Evolutionary conservation across 2,113 vertebrate genomes (phyloP), one percentile per base, ranked within the genome.

Genomic region (Trochalopteron elliotii): DNA sequence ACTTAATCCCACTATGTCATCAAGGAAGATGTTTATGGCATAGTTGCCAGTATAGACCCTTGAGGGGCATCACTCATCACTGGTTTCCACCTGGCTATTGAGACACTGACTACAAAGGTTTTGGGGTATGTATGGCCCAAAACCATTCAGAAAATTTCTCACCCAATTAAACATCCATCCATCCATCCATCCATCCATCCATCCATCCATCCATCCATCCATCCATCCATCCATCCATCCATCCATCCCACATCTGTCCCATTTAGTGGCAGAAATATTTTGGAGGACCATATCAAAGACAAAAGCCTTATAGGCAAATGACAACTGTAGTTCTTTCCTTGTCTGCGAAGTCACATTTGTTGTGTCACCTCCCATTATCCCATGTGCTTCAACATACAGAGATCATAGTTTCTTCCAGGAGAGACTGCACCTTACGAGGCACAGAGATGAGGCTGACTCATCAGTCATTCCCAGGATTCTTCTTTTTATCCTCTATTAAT

Each of bases 41-140:
- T 7, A 31, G 42, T 10, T 80, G 15, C 10, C 20, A 15, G 4
- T 13, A 37, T 3, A 72, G 12, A 65, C 12, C 15, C 15, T 33
- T 50, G 18, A 44, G 44, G 10, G 15, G 11, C 42, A 15, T 65
- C 31, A 42, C 4, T 72, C 2, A 1, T 33, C 3, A 0, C 12
- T 50, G 7, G 7, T 42, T 50, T 67, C 47, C 21, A 21, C 9
- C 27, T 47, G 37, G 30, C 42, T 16, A 63, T 6, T 45, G 22
- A 74, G 49, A 20, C 18, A 19, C 5, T 57, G 7, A 37, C 15
- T 56, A 12, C 37, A 49, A 24, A 45, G 6, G 2, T 3, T 47
- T 53, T 47, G 19, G 25, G 4, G 9, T 12, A 14, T 30, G 10
- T n/a, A n/a, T n/a, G n/a, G n/a, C n/a, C n/a, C n/a, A n/a, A n/a